Conservation (phyloP, 1,140 invertebrate species). For the Leptonema lineaticorne region DNA sequence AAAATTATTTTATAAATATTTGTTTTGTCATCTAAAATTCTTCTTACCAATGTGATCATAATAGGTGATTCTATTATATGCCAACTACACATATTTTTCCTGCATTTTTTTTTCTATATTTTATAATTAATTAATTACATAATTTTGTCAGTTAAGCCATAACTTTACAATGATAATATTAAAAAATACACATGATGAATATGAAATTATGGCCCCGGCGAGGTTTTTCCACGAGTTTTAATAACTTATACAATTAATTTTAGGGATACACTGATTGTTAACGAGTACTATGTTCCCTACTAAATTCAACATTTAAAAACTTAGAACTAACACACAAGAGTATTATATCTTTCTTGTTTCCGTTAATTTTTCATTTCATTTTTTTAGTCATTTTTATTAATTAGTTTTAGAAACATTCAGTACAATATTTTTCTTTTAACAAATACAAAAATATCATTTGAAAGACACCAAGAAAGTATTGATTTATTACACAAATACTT, state of each 20-base stretch:
- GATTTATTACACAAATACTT: not conserved
- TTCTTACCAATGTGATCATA: no score
- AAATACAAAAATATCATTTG: slow-evolving; percentile 43
- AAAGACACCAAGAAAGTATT: slow-evolving; percentile 41
- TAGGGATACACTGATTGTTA: slow-evolving; percentile 19
- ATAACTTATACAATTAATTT: not conserved
- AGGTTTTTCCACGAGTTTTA: not conserved
- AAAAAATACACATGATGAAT: not conserved
- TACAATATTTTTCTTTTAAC: slow-evolving; percentile 42
- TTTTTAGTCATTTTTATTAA: no score
- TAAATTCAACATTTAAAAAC: slow-evolving; percentile 30
- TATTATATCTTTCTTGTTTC: no score
- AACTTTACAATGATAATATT: not conserved
- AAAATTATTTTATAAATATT: no score
- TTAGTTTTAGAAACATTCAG: slow-evolving; percentile 42
- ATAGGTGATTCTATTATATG: no score
- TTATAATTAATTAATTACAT: no score
- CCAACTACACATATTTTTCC: no score
- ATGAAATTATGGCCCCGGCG: slow-evolving; percentile 21
- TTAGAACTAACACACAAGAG: slow-evolving; percentile 28
- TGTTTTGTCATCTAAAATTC: no score
- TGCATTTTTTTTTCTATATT: no score
- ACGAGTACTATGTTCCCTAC: slow-evolving; percentile 36
- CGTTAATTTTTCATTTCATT: no score
- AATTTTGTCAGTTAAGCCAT: no score